Base-by-base conservation (phyloP, 2,113 vertebrate genomes). In the Lasiurus cinereus region DNA sequence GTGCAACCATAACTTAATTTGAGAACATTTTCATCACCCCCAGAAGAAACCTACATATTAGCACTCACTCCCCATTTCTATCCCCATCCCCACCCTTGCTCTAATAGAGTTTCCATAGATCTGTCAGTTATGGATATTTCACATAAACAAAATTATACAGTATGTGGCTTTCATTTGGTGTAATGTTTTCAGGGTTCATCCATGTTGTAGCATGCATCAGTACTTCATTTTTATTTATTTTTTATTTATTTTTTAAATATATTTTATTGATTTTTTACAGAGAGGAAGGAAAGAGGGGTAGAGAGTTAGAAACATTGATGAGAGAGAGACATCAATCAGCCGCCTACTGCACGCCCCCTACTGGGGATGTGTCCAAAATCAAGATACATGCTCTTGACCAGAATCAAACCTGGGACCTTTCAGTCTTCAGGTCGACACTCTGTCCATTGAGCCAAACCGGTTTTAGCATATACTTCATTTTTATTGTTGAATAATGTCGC, bases 191-290 rank as follows among this genome's bases (percentile, higher is more conserved):
- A 39, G 36, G 59, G 24, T 16, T 27, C 33, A 10, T 77, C 8
- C 16, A 0, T 8, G 2, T n/a, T 2, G 48, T 16, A 69, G 29
- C 8, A 1, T 1, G 13, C 6, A 27, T 39, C 39, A 21, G 22
- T 52, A 11, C 39, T 78, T 85, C 4, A 19, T 82, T 90, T 93
- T 74, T 72, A 12, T 43, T n/a, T 39, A 39, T 39, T 39, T 39
- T 39, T 39, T 39, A 39, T 39, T n/a, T n/a, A n/a, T n/a, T n/a
- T n/a, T 39, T 39, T 39, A 39, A 39, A 39, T 39, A 39, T 39
- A 39, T 39, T 39, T 39, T 39, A 39, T 39, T 39, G 39, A 39
- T 39, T 39, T 39, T 39, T 39, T 39, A 39, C 39, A 39, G 39
- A 39, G 39, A 39, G 39, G 39, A 39, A 39, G 39, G 39, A 5